phyloP scores from a whole-genome alignment of 2,113 vertebrate genomes.

The Eleginops maclovinus region DNA sequence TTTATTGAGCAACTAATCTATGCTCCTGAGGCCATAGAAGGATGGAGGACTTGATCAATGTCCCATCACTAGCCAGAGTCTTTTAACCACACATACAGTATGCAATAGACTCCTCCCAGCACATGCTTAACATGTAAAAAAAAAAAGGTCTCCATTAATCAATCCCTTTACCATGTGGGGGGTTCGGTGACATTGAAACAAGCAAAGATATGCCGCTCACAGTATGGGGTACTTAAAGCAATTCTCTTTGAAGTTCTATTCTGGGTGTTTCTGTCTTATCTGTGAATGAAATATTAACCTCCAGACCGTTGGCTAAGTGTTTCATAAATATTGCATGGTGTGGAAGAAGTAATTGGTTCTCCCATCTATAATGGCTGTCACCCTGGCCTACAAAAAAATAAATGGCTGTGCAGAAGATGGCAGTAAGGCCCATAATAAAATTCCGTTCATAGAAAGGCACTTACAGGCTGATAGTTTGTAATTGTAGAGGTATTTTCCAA shows the following conservation, averaged over 20 bases:
- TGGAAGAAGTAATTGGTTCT: constrained; percentile 79
- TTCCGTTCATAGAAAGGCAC: constrained; percentile 44
- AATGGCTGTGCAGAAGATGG: constrained; percentile 47
- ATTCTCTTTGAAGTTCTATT: constrained; percentile 70
- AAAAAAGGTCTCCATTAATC: constrained; percentile 58
- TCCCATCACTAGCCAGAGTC: constrained; percentile 42
- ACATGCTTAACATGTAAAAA: constrained; percentile 36
- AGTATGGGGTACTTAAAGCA: constrained; percentile 48
- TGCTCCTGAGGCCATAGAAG: constrained; percentile 36
- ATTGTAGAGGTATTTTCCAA: constrained; percentile 41
- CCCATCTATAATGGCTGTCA: constrained; percentile 77
- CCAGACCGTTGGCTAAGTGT: constrained; percentile 78
- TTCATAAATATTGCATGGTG: constrained; percentile 82
- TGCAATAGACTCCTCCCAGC: constrained; percentile 38
- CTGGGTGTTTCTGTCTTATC: constrained; percentile 70
- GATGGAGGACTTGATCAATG: constrained; percentile 65
- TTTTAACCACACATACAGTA: constrained; percentile 61
- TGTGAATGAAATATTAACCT: constrained; percentile 82
- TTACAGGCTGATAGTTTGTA: constrained; percentile 48
- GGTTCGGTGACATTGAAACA: constrained; percentile 55
- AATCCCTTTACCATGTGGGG: constrained; percentile 33
- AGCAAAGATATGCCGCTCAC: constrained; percentile 33
- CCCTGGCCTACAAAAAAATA: constrained; percentile 49
- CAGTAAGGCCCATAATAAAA: constrained; percentile 47
- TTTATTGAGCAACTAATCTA: constrained; percentile 81